Base-by-base conservation (phyloP, 2,113 vertebrate genomes). In the Deroptyus accipitrinus region DNA sequence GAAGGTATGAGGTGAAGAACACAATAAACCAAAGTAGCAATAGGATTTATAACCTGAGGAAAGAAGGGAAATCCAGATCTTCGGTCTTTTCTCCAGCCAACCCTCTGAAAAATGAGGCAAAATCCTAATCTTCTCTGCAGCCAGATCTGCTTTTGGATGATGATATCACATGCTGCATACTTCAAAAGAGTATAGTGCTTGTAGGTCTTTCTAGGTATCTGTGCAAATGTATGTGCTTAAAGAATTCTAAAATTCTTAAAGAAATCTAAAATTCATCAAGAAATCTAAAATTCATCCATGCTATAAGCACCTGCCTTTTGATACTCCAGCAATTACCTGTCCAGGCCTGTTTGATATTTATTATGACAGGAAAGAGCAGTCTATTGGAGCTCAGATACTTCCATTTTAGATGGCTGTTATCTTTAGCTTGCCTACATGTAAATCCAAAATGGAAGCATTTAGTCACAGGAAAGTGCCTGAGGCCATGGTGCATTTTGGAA, bases 401-500 rank as follows among this genome's bases (percentile, higher is more conserved):
- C 66, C 69, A 69, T 75, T 77, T 92, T 72, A 84, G 42, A 27
- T 41, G n/a, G 9, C 11, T 17, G 49, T 51, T 63, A 10, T 52
- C 78, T 81, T 86, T 12, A 63, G 13, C 86, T 79, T 73, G 46
- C 42, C 33, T 49, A 16, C 24, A 28, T 20, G 35, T 57, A 84
- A 75, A 66, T 37, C 72, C 52, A 79, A 68, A 95, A 79, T 96
- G 52, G 41, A 94, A 96, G 46, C 41, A 68, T 75, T 86, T 91
- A 49, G 66, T 89, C 62, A 86, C 35, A 82, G 74, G 30, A 61
- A 94, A 88, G 33, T 76, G 77, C 89, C 81, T 72, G 44, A 89
- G 69, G 74, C 39, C 24, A 39, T 11, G 42, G 52, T 44, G 22
- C 19, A 27, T 64, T 84, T 89, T 95, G 69, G 74, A 87, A 91